phyloP scores from a whole-genome alignment of 1,140 invertebrate genomes.

The Homalodisca vitripennis region DNA sequence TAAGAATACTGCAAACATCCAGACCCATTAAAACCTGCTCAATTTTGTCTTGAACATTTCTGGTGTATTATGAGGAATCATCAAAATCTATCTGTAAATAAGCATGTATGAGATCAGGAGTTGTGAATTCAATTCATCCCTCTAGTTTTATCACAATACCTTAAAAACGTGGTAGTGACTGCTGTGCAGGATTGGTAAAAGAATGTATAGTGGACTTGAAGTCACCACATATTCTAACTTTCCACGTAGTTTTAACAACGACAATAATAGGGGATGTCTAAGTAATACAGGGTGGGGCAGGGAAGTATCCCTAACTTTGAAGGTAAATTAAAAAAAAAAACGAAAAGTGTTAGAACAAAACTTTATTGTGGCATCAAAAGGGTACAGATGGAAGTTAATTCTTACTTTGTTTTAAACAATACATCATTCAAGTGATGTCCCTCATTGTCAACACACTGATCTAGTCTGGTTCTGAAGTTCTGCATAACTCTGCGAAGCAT shows the following conservation, averaged over 20 bases:
- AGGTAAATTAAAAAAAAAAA: too few relatives aligned
- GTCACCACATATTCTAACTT: constrained; percentile 2
- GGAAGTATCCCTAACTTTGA: too few relatives aligned
- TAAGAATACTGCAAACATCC: neutral
- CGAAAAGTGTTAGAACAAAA: too few relatives aligned
- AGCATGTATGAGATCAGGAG: neutral
- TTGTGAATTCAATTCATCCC: neutral
- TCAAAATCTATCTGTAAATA: neutral
- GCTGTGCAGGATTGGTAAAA: neutral
- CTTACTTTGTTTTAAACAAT: too few relatives aligned
- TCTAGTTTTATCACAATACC: neutral
- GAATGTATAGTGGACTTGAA: neutral
- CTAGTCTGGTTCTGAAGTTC: too few relatives aligned
- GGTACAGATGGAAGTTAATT: too few relatives aligned
- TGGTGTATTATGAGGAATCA: neutral
- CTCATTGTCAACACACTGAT: too few relatives aligned
- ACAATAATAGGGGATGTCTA: neutral
- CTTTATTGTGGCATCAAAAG: too few relatives aligned
- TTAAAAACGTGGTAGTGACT: neutral
- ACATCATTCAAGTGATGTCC: too few relatives aligned
- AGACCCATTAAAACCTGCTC: neutral
- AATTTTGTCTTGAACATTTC: neutral
- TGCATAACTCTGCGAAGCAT: too few relatives aligned
- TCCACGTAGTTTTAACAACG: neutral
- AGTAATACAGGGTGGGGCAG: neutral